These are phyloP conservation scores for Cosmopolites sordidus DNA, from an alignment of 2,888 invertebrate genomes.

Conservation along the genomic window DNA sequence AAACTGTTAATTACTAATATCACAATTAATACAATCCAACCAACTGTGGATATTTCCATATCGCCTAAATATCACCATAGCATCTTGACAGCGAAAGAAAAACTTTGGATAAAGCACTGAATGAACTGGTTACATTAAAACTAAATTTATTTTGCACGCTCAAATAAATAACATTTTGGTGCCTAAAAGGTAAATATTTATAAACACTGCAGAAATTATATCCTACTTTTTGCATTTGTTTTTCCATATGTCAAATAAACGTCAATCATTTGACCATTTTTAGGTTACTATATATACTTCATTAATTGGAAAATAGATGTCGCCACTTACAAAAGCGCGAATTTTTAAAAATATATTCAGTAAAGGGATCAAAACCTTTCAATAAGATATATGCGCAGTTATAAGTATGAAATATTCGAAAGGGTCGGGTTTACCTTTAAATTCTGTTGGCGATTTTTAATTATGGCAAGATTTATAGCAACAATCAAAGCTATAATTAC, in stretches of 20 bases:
- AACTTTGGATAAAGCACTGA: too few relatives aligned
- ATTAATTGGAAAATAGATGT: neutral
- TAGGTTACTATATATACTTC: neutral
- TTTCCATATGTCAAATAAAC: too few relatives aligned
- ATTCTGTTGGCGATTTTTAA: conserved; percentile 22
- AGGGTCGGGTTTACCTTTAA: conserved; percentile 14
- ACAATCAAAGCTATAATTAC: conserved; percentile 80
- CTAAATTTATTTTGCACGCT: too few relatives aligned
- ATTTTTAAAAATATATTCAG: conserved; percentile 5
- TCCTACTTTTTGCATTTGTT: too few relatives aligned
- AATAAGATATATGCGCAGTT: conserved; percentile 10
- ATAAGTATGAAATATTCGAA: conserved; percentile 11
- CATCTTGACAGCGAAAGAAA: neutral
- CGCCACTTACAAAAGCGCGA: conserved; percentile 6
- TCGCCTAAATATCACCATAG: neutral
- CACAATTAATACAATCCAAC: conserved; percentile 46
- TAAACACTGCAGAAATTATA: neutral
- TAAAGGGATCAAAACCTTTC: neutral
- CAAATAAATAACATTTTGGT: neutral
- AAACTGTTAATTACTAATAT: conserved; percentile 46
- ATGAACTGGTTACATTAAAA: too few relatives aligned
- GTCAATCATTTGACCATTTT: neutral
- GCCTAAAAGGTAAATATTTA: neutral
- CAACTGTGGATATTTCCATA: conserved; percentile 38
- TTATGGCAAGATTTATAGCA: conserved; percentile 74